Base-by-base conservation (phyloP, 2,113 vertebrate species). In the Porphyrio hochstetteri region DNA sequence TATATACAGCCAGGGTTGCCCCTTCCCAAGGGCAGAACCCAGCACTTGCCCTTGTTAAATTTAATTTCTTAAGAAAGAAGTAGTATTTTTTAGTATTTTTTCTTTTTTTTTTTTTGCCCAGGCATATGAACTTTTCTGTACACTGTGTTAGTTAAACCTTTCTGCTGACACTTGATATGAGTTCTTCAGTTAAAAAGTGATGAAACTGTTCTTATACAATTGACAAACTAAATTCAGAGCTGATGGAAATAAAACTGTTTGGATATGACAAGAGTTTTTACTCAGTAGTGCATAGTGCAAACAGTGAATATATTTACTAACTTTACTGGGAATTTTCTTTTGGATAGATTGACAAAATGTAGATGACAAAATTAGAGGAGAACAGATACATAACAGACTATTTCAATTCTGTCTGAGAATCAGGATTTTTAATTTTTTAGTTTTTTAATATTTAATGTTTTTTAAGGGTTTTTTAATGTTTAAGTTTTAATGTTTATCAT, bases 51-150 rank as follows among this genome's bases (percentile, higher is more conserved):
- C 17, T 46, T 44, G 44, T 44, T 44, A 44, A 44, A 44, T 7
- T 44, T 44, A 6, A 44, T 44, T 44, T 18, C 44, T 44, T 44
- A 17, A 56, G 11, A 80, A 44, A 19, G 18, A 70, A 20, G 5
- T 2, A 38, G 21, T 3, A 40, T 1, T 20, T 76, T 60, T 35
- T 70, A 48, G 28, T 38, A 3, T 29, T 29, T 27, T 33, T 33
- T 46, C 3, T 3, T 31, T 38, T 0, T 1, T 5, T 6, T 19
- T 42, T 28, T 36, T 35, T 31, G 35, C 7, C 4, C 9, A 57
- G 3, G 6, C 19, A 78, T 6, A 42, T 46, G 3, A 7, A 55
- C 7, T 63, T 61, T 71, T 53, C 17, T 74, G 3, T 78, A 4
- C 2, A 20, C 50, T 69, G 4, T 77, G 16, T 59, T 64, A 67